Evolutionary conservation across 2,113 vertebrate genomes (phyloP).

Genomic region (Apodemus sylvaticus): DNA sequence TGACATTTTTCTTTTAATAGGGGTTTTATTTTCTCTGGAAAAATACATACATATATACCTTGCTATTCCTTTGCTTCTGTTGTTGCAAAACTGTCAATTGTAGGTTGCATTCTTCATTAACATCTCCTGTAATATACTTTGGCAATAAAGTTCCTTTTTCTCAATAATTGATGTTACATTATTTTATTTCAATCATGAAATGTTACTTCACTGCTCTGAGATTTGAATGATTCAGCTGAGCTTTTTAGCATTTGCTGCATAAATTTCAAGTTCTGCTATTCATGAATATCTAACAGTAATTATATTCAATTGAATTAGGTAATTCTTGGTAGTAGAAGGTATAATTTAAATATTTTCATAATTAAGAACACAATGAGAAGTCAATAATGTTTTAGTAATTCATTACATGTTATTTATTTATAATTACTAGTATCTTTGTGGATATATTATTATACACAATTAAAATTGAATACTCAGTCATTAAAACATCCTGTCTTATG

Average conservation of each 20-base stretch:
- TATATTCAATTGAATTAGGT: background rate
- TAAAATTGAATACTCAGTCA: background rate
- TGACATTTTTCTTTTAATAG: background rate
- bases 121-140: background rate
- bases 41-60: background rate
- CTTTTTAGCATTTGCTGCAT: background rate
- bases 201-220: background rate
- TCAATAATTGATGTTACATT: background rate
- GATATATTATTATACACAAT: background rate
- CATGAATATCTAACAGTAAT: background rate
- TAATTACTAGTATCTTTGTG: constrained; percentile 9
- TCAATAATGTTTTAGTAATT: background rate
- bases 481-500: background rate
- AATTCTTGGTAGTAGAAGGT: background rate
- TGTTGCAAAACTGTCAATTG: background rate
- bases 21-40: background rate
- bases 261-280: background rate
- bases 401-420: background rate
- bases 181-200: background rate
- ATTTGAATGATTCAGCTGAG: background rate
- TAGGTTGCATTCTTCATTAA: background rate
- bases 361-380: background rate
- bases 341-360: background rate
- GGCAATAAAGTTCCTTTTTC: background rate
- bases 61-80: background rate